Conservation (phyloP, 2,113 vertebrate genomes). For the Anhinga rufa region DNA sequence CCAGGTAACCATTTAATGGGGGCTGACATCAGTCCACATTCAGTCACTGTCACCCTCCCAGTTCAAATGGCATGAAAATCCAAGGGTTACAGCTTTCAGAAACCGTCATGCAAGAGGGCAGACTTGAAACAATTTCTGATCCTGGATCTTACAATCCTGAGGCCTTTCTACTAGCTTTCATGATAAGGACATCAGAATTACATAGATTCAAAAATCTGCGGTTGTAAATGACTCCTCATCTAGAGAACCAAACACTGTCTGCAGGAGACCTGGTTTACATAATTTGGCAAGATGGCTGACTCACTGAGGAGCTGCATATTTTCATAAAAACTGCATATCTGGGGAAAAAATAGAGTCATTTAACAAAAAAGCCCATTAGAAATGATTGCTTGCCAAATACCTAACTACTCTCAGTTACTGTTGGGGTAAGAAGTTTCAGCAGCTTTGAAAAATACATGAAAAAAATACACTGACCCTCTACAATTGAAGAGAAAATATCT, state of each 20-base stretch:
- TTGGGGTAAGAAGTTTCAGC: background rate
- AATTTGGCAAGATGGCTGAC: slow-evolving; percentile 12
- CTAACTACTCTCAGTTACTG: background rate
- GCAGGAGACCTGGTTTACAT: slow-evolving; percentile 5
- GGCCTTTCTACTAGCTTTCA: background rate
- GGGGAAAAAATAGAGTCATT: background rate
- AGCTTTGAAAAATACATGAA: background rate
- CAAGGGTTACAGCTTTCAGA: slow-evolving; percentile 63
- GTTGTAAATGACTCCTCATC: background rate
- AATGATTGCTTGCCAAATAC: background rate
- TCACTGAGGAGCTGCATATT: background rate
- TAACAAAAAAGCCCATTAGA: background rate
- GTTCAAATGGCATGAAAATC: slow-evolving; percentile 56
- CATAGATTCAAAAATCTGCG: background rate
- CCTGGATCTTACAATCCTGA: background rate
- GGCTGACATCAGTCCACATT: slow-evolving; percentile 66
- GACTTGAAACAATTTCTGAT: background rate
- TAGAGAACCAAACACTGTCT: background rate
- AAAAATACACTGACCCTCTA: background rate
- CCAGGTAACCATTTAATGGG: slow-evolving; percentile 21
- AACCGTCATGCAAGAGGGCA: slow-evolving; percentile 37
- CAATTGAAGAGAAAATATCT: background rate
- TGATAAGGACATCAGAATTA: background rate
- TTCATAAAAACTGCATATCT: background rate
- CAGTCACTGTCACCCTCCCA: slow-evolving; percentile 50